These are phyloP conservation scores for Tortricodes alternella DNA, from an alignment of 2,888 invertebrate genomes.

Conservation along the genomic window DNA sequence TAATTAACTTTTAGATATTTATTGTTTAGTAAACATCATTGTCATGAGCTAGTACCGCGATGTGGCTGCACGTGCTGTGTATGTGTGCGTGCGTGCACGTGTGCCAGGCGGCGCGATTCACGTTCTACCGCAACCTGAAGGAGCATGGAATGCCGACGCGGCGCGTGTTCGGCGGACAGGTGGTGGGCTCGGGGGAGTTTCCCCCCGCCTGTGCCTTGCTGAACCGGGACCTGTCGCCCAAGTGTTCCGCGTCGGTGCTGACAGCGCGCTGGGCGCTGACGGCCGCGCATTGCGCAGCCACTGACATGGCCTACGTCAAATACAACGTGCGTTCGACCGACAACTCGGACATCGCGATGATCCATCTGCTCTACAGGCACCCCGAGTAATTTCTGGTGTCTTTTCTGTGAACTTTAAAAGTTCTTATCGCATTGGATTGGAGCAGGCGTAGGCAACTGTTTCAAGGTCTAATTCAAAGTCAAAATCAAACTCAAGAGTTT, in stretches of 20 bases:
- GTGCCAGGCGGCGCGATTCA: background rate
- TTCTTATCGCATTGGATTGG: no score
- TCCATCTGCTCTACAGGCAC: slow-evolving; percentile 60
- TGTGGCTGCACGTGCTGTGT: no score
- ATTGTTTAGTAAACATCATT: no score
- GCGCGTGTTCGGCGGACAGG: slow-evolving; percentile 62
- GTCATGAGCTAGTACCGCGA: no score
- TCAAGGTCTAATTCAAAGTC: no score
- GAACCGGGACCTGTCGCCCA: slow-evolving; percentile 57
- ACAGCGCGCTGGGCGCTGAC: slow-evolving; percentile 65
- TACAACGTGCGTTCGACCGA: slow-evolving; percentile 56
- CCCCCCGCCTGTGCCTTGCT: slow-evolving; percentile 57
- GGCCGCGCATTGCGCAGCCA: slow-evolving; percentile 66
- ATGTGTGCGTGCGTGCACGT: no score
- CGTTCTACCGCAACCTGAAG: slow-evolving; percentile 41
- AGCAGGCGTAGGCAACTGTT: no score
- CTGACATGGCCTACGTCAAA: slow-evolving; percentile 56
- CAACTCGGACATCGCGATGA: slow-evolving; percentile 46
- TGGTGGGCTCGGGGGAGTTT: slow-evolving; percentile 43
- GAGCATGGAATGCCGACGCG: slow-evolving; percentile 38
- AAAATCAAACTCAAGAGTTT: no score
- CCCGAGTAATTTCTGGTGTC: slow-evolving; percentile 48
- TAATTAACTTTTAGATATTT: no score
- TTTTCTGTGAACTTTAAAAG: background rate
- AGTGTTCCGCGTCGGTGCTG: slow-evolving; percentile 62